A percentile compares a stretch with the other conserved stretches of the same genome.
These are phyloP conservation scores for Philopotamus ludificatus DNA, from an alignment of 1,140 invertebrate genomes.

Conservation along the genomic window DNA sequence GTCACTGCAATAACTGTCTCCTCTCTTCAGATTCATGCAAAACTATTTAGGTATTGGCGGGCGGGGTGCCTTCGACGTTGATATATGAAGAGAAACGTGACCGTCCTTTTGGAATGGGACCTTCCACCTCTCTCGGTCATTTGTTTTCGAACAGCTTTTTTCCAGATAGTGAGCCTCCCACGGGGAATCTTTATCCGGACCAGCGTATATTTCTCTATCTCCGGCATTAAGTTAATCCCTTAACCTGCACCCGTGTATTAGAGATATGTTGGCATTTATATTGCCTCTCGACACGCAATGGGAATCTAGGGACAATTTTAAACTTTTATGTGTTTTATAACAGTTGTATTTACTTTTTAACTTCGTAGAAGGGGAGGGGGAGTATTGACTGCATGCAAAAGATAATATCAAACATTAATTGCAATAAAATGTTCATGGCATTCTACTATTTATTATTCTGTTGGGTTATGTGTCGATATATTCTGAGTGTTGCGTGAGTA, in stretches of 20 bases:
- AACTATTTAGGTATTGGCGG: neutral
- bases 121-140: slow-evolving; percentile 10
- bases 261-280: neutral
- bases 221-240: slow-evolving; percentile 6
- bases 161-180: slow-evolving; percentile 2
- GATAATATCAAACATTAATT: no score
- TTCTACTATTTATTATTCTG: no score
- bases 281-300: neutral
- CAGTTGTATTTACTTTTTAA: no score
- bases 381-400: no score
- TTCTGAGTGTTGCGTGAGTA: no score
- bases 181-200: slow-evolving; percentile 17
- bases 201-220: slow-evolving; percentile 11
- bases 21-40: no score
- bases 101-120: neutral
- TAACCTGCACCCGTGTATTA: neutral
- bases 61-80: neutral
- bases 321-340: no score
- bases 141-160: slow-evolving; percentile 15
- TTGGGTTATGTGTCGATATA: no score
- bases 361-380: no score
- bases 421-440: no score
- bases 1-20: no score
- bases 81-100: neutral
- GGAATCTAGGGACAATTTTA: no score